Percentiles rank a stretch among this genome's conserved stretches.
These are phyloP conservation scores for Climacteris rufus DNA, from an alignment of 2,113 vertebrate genomes.

Conservation along the genomic window DNA sequence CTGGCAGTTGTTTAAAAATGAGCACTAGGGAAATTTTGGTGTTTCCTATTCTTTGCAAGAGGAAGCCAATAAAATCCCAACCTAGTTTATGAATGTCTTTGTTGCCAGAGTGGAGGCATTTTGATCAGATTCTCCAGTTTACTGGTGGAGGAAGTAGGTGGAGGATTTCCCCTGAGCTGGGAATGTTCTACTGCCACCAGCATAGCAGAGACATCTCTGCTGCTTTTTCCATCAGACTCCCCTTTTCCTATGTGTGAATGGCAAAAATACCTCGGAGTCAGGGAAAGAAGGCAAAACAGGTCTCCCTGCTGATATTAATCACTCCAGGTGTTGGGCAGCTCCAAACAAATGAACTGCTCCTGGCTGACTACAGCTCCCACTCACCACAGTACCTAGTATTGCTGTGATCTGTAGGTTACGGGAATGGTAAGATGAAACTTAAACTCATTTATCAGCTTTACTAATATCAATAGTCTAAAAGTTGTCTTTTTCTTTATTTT, in stretches of 20 bases:
- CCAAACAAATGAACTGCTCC: neutral
- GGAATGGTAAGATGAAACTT: neutral
- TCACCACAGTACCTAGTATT: neutral
- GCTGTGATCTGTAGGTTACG: neutral
- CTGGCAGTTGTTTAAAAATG: neutral
- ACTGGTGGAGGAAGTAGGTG: neutral
- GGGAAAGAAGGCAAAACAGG: neutral
- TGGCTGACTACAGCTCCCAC: neutral
- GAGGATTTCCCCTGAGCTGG: neutral
- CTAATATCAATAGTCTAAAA: neutral
- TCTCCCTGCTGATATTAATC: neutral
- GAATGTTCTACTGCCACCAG: neutral
- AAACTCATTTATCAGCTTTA: neutral
- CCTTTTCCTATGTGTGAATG: neutral
- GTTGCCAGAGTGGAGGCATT: neutral
- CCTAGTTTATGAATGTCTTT: neutral
- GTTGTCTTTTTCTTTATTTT: neutral
- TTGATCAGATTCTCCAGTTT: neutral
- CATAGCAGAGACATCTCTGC: neutral
- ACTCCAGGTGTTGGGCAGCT: neutral
- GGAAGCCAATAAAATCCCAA: neutral
- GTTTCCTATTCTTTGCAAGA: neutral
- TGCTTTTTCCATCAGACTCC: neutral
- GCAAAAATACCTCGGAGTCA: neutral
- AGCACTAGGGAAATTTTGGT: neutral